phyloP scores from a whole-genome alignment of 2,797 vertebrate genomes.

The Coreius guichenoti region DNA sequence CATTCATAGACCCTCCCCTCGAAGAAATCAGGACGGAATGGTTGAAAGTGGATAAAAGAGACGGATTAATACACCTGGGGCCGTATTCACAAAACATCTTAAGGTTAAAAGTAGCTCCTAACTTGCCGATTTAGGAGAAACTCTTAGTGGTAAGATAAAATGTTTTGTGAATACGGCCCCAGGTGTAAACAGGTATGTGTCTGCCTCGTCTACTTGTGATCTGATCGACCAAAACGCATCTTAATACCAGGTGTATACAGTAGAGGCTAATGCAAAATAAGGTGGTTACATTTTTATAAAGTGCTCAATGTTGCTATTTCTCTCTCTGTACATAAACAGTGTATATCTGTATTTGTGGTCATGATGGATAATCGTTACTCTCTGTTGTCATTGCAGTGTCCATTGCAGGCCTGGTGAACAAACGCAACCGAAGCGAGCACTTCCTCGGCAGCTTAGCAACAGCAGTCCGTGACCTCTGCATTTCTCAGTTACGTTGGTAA shows the following conservation, averaged over 20 bases:
- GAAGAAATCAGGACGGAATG: not conserved
- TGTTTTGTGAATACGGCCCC: too few species aligned
- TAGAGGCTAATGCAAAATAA: not conserved
- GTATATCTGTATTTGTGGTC: not conserved
- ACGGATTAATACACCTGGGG: too few species aligned
- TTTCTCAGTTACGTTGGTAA: slow-evolving; percentile 52
- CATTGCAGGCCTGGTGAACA: slow-evolving; percentile 67
- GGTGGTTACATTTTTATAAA: not conserved
- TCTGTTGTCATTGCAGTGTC: slow-evolving; percentile 59
- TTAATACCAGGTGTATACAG: not conserved
- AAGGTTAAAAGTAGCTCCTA: too few species aligned
- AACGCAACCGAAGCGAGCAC: slow-evolving; percentile 36
- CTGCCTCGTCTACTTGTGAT: too few species aligned
- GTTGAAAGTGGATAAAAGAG: not conserved
- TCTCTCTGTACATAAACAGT: not conserved
- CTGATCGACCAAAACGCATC: not conserved
- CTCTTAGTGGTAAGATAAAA: too few species aligned
- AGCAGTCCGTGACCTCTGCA: slow-evolving; percentile 40
- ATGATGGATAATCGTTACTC: slow-evolving; percentile 5
- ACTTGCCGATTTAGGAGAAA: too few species aligned
- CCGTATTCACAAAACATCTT: too few species aligned
- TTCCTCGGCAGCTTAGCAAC: slow-evolving; percentile 58
- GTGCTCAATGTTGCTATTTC: not conserved
- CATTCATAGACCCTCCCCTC: not conserved
- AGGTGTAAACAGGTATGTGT: too few species aligned